Percentiles rank a stretch among this genome's conserved stretches.
These are phyloP conservation scores for Plotosus lineatus DNA, from an alignment of 2,113 vertebrate species.

Conservation along the genomic window DNA sequence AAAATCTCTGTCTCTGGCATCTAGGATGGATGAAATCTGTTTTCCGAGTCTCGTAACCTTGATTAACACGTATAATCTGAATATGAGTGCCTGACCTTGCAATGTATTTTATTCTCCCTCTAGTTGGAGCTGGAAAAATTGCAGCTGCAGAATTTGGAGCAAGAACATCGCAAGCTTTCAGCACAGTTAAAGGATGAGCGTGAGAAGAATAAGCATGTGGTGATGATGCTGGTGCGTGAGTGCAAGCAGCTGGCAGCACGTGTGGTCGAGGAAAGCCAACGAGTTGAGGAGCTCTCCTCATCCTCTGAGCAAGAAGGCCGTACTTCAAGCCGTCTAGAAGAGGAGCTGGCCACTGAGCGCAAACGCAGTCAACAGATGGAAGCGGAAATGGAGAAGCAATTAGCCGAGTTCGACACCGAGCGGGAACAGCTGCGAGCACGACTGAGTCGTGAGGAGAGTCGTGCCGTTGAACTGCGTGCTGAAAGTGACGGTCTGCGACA, in stretches of 20 bases:
- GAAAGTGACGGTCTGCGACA: constrained; percentile 88
- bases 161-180: constrained; percentile 88
- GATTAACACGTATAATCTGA: not conserved
- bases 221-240: constrained; percentile 93
- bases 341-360: constrained; percentile 82
- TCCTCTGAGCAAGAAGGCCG: constrained; percentile 86
- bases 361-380: constrained; percentile 82
- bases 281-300: constrained; percentile 82
- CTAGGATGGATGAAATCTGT: not conserved
- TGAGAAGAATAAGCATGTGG: constrained; percentile 93
- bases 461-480: constrained; percentile 76
- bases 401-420: constrained; percentile 93
- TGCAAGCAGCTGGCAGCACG: constrained; percentile 91
- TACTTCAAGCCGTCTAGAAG: constrained; percentile 77
- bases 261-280: constrained; percentile 89
- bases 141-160: constrained; percentile 88
- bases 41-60: not conserved
- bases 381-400: constrained; percentile 93
- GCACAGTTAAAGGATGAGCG: constrained; percentile 91
- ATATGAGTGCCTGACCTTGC: constrained; percentile 17
- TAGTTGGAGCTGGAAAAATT: constrained; percentile 95
- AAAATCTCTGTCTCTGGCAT: not conserved
- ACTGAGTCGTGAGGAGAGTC: constrained; percentile 86
- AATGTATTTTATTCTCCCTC: constrained; percentile 28
- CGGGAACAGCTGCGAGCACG: constrained; percentile 91